phyloP scores from a whole-genome alignment of 2,888 invertebrate species.

The Drosophila pseudotalamancana region DNA sequence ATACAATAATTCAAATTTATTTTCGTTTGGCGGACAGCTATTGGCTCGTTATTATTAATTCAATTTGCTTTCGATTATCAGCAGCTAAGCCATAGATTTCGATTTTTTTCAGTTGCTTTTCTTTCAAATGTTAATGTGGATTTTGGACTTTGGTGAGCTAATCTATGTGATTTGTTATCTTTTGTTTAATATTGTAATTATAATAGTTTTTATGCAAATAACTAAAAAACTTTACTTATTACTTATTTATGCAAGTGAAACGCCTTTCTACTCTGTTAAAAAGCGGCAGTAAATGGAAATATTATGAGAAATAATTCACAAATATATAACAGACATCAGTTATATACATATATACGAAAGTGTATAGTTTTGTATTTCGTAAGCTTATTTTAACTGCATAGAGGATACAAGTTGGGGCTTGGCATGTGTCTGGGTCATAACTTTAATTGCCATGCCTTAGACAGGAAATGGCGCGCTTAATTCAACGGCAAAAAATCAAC shows the following conservation, averaged over 20 bases:
- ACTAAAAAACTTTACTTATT: too few relatives aligned
- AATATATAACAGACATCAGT: background rate
- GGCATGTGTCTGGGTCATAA: slow-evolving; percentile 37
- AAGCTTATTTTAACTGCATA: slow-evolving; percentile 16
- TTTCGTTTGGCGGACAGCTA: slow-evolving; percentile 54
- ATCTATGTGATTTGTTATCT: slow-evolving; percentile 56
- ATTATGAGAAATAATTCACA: background rate
- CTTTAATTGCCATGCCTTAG: slow-evolving; percentile 38
- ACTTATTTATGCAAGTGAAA: slow-evolving; percentile 20
- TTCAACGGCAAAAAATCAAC: background rate
- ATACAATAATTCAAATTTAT: slow-evolving; percentile 72
- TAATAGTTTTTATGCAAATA: slow-evolving; percentile 49
- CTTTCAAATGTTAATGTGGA: slow-evolving; percentile 53
- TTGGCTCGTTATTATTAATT: slow-evolving; percentile 69
- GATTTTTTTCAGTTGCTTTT: slow-evolving; percentile 17
- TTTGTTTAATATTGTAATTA: slow-evolving; percentile 59
- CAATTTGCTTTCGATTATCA: slow-evolving; percentile 75
- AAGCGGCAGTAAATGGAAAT: background rate
- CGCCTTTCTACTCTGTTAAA: background rate
- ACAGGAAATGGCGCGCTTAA: slow-evolving; percentile 44
- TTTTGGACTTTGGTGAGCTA: slow-evolving; percentile 43
- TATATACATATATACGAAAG: background rate
- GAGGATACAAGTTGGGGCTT: slow-evolving; percentile 12
- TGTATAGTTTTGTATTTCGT: too few relatives aligned
- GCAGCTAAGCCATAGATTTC: slow-evolving; percentile 46